Base-by-base conservation (phyloP, 2,113 vertebrate species). In the Marmota flaviventris region DNA sequence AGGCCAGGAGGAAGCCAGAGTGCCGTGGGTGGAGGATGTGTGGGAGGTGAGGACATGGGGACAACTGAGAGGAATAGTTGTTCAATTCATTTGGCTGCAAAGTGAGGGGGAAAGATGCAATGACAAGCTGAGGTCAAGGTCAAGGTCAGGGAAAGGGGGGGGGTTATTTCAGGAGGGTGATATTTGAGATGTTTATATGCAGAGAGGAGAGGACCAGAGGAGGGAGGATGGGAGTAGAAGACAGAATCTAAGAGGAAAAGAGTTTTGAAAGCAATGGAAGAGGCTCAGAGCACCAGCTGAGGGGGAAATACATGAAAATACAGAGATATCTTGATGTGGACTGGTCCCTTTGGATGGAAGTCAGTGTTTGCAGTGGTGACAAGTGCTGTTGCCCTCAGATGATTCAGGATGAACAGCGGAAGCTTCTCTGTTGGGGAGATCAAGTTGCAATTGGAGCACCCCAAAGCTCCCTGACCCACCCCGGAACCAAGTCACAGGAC, bases 1-100 rank as follows among this genome's bases (percentile, higher is more conserved):
- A 93, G 72, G 88, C 70, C 0, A 18, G 61, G 39, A 98, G 77
- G 93, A 83, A 75, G 78, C 39, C 82, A 16, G 85, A 32, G 22
- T 14, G 63, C 91, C 20, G 75, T 89, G 96, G 94, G 92, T 16
- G 39, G 93, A 11, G 37, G 65, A 22, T 16, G n/a, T 29, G 85
- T 94, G 84, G 92, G 93, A 93, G 58, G 69, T 0, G 0, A 93
- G 75, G 37, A 61, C 86, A 58, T 25, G 9, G 75, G 93, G 22
- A 75, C 69, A 11, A 45, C 73, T 0, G 0, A 5, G 53, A 78
- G 63, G 78, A 75, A 6, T 29, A 25, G 75, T 58, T 72, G 78
- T n/a, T 94, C 75, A 20, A 34, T 51, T 82, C 24, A 4, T 53
- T 39, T n/a, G 79, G 61, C 48, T 72, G 39, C 1, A 3, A 58